phyloP scores from a whole-genome alignment of 2,888 invertebrate species.

The Ormyrus labotus region DNA sequence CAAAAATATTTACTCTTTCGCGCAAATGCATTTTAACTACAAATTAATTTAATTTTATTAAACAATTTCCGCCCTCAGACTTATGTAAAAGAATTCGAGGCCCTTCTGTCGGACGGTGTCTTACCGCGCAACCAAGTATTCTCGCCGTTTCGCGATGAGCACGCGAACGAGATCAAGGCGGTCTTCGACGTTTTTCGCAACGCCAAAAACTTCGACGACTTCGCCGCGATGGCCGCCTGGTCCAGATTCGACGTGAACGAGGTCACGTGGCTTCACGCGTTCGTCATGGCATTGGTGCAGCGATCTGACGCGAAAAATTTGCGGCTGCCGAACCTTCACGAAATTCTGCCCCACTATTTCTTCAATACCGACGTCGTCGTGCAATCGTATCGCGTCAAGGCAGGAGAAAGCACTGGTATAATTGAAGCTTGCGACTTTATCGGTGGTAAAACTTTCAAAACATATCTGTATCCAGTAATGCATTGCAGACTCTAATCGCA shows the following conservation, averaged over 20 bases:
- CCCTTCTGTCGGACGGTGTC: slow-evolving; percentile 71
- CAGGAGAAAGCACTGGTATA: slow-evolving; percentile 63
- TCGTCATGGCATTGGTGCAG: slow-evolving; percentile 80
- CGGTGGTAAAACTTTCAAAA: background rate
- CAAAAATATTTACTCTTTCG: background rate
- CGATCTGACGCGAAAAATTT: slow-evolving; percentile 79
- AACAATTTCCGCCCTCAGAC: background rate
- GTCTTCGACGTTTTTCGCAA: slow-evolving; percentile 80
- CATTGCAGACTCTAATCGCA: slow-evolving; percentile 53
- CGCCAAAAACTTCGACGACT: slow-evolving; percentile 80
- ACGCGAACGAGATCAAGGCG: slow-evolving; percentile 77
- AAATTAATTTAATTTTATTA: background rate
- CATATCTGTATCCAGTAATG: slow-evolving; percentile 26
- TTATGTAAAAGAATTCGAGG: slow-evolving; percentile 72
- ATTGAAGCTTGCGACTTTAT: background rate
- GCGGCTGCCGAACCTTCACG: slow-evolving; percentile 82
- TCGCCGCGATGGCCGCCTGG: slow-evolving; percentile 79
- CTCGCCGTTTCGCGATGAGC: slow-evolving; percentile 68
- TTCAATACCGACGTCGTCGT: slow-evolving; percentile 79
- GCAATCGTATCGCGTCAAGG: slow-evolving; percentile 63
- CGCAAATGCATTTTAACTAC: background rate
- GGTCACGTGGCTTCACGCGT: slow-evolving; percentile 80
- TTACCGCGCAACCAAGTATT: slow-evolving; percentile 69
- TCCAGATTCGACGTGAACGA: slow-evolving; percentile 80
- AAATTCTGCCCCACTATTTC: slow-evolving; percentile 82